phyloP scores from a whole-genome alignment of 2,797 vertebrate genomes.

The Melanotaenia boesemani region DNA sequence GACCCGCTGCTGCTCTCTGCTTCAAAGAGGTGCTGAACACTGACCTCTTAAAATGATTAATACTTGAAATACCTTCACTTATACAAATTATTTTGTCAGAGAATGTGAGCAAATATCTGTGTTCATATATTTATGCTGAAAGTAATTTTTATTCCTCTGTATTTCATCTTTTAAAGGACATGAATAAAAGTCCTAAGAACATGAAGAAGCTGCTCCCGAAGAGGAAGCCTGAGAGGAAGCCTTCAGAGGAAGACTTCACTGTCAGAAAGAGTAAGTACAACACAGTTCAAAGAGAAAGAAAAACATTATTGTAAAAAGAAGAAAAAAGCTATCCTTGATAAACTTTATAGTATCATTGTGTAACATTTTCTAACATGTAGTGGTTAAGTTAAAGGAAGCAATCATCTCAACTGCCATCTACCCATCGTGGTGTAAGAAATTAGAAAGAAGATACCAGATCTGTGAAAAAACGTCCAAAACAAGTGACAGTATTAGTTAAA shows the following conservation, averaged over 20 bases:
- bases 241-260: constrained; percentile 95
- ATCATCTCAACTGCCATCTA: not conserved
- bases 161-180: constrained; percentile 82
- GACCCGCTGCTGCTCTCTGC: constrained; percentile 93
- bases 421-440: not conserved
- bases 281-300: not conserved
- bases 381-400: not conserved
- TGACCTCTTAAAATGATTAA: not conserved
- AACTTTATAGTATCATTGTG: not conserved
- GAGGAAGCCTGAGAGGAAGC: constrained; percentile 96
- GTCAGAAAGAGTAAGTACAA: constrained; percentile 90
- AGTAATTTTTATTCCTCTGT: not conserved
- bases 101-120: not conserved
- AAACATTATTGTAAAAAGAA: not conserved
- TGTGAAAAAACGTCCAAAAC: too few relatives aligned
- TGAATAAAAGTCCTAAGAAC: constrained; percentile 97
- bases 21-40: constrained; percentile 93
- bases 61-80: too few relatives aligned
- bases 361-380: too few relatives aligned
- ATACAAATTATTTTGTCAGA: too few relatives aligned
- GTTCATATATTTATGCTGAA: not conserved
- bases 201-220: constrained; percentile 98
- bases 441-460: too few relatives aligned
- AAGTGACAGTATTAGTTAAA: too few relatives aligned
- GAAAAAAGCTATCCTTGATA: not conserved